Evolutionary conservation across 2,888 invertebrate genomes (phyloP).

Genomic region (Endomychus coccineus): DNA sequence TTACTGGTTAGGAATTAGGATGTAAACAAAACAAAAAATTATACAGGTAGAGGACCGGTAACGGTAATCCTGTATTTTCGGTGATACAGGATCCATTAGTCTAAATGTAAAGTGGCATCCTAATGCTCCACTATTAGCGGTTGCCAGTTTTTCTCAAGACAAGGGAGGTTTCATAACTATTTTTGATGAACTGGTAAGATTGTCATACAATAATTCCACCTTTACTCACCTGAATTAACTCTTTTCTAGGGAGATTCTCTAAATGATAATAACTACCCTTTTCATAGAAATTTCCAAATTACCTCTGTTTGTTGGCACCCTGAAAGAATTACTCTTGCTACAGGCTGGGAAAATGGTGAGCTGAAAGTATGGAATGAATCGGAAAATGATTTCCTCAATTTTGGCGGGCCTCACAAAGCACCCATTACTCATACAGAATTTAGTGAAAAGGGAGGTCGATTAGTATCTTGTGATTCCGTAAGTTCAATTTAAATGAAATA

Average conservation of each 20-base stretch:
- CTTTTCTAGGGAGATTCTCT: constrained; percentile 60
- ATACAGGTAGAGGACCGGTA: too few relatives aligned
- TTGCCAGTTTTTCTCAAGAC: constrained; percentile 81
- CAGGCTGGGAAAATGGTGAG: constrained; percentile 92
- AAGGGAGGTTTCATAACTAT: constrained; percentile 83
- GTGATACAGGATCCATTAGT: constrained; percentile 67
- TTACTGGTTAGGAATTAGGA: too few relatives aligned
- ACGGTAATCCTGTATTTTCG: too few relatives aligned
- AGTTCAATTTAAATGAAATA: too few relatives aligned
- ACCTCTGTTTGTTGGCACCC: constrained; percentile 88
- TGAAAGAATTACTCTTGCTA: constrained; percentile 67
- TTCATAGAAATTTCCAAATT: constrained; percentile 69
- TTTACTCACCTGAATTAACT: too few relatives aligned
- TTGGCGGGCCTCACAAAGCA: constrained; percentile 61
- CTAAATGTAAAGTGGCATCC: constrained; percentile 81
- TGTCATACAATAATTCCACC: too few relatives aligned
- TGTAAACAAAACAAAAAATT: too few relatives aligned
- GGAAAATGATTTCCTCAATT: constrained; percentile 55
- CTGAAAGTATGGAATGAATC: constrained; percentile 76
- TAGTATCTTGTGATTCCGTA: constrained; percentile 80
- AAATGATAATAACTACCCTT: constrained; percentile 67
- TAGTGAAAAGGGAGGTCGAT: constrained; percentile 75
- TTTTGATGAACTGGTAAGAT: constrained; percentile 74
- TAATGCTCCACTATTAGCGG: constrained; percentile 70
- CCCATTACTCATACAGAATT: constrained; percentile 59